Percentiles rank a stretch among this genome's conserved stretches.
Conservation (phyloP, 2,888 invertebrate species). For the Noctua pronuba region DNA sequence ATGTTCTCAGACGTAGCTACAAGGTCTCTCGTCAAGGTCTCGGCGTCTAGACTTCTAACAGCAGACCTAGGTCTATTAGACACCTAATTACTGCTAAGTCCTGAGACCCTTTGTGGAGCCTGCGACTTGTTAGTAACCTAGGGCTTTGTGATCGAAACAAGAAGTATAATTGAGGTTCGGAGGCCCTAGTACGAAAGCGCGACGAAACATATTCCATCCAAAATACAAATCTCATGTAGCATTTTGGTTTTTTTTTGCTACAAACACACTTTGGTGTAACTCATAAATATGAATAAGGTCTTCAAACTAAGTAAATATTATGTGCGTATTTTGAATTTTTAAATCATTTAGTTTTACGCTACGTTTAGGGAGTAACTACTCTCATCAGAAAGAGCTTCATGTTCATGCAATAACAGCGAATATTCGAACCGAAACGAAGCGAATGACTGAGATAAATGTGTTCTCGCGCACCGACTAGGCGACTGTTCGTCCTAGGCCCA, state of each 20-base stretch:
- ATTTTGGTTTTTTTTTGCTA: neutral
- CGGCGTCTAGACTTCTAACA: conserved; percentile 73
- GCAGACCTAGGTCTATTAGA: conserved; percentile 57
- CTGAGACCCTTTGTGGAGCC: conserved; percentile 41
- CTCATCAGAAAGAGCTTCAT: neutral
- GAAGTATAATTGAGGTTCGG: conserved; percentile 43
- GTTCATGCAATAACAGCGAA: neutral
- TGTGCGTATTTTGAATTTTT: neutral
- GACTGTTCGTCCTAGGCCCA: neutral
- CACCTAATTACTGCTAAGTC: conserved; percentile 70
- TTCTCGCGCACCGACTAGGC: neutral
- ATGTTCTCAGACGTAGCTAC: conserved; percentile 63
- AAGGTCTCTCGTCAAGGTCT: conserved; percentile 71
- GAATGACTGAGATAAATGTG: neutral
- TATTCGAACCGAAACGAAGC: neutral
- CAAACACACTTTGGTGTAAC: neutral
- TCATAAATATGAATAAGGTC: neutral
- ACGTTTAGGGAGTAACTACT: neutral
- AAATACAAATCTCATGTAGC: neutral
- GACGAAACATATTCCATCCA: neutral
- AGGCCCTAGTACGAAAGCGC: neutral
- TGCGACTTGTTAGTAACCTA: conserved; percentile 29
- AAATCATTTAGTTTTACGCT: neutral
- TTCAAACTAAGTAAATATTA: neutral
- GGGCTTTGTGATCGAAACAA: conserved; percentile 35